Evolutionary conservation across 1,140 invertebrate genomes (phyloP).

Genomic region (Drosophila pandora): DNA sequence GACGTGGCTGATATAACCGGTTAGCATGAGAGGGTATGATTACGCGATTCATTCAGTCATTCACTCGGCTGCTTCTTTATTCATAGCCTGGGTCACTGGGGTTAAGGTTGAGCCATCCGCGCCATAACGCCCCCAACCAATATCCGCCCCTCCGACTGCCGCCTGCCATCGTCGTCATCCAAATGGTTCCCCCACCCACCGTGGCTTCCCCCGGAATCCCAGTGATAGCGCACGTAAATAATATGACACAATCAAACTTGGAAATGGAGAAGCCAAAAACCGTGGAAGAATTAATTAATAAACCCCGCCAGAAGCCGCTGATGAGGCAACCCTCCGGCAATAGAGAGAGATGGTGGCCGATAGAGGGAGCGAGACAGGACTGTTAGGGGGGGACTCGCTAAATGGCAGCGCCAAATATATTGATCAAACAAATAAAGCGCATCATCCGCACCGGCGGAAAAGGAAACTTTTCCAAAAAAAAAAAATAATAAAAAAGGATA

Average conservation of each 20-base stretch:
- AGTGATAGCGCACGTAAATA: conserved; percentile 62
- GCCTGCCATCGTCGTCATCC: no score
- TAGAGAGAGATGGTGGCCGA: not conserved
- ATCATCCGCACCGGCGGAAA: conserved; percentile 29
- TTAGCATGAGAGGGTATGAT: conserved; percentile 11
- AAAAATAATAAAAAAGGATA: conserved; percentile 19
- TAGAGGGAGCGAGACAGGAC: conserved; percentile 1
- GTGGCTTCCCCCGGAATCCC: conserved; percentile 14
- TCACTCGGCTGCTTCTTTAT: conserved; percentile 22
- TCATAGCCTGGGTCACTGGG: conserved; percentile 41
- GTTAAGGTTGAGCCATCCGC: conserved; percentile 36
- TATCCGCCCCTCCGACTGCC: no score
- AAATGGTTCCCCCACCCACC: not conserved
- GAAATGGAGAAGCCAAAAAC: conserved; percentile 49
- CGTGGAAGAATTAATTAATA: conserved; percentile 75
- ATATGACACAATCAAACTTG: conserved; percentile 71
- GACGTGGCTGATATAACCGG: not conserved
- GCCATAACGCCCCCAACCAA: not conserved
- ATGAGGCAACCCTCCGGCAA: conserved; percentile 51
- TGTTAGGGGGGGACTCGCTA: conserved; percentile 16
- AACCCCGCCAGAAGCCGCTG: conserved; percentile 36
- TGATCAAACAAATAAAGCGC: conserved; percentile 80
- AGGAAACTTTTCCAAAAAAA: conserved; percentile 8
- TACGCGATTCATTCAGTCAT: conserved; percentile 31
- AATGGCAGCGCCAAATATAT: conserved; percentile 65